Evolutionary conservation across 92 coral and sea anemone species (phyloP).

Genomic region (Bergia puertoricense): DNA sequence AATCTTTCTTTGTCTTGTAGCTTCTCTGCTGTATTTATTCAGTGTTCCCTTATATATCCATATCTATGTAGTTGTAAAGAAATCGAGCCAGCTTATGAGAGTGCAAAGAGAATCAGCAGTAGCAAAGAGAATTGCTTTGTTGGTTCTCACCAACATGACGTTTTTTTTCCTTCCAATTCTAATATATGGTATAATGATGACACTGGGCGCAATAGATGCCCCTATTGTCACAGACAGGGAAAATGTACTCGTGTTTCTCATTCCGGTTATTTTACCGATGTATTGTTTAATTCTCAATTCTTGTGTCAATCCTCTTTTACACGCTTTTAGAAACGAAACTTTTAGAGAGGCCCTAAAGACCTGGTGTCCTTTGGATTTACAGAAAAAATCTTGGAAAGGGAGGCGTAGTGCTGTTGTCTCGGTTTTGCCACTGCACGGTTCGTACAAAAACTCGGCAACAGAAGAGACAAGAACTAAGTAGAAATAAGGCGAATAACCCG

Average conservation of each 20-base stretch:
- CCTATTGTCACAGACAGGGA: neutral
- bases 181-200: constrained; percentile 16
- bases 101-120: constrained; percentile 22
- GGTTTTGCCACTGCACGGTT: neutral
- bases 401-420: neutral
- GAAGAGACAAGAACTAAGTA: neutral
- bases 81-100: constrained; percentile 11
- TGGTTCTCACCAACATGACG: constrained; percentile 31
- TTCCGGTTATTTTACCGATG: constrained; percentile 33
- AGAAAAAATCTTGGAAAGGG: neutral
- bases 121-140: constrained; percentile 18
- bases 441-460: neutral
- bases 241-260: neutral
- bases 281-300: constrained; percentile 18
- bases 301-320: constrained; percentile 28
- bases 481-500: neutral
- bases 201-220: neutral
- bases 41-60: constrained; percentile 20
- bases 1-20: constrained; percentile 2
- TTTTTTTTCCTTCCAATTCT: constrained; percentile 13
- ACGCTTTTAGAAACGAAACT: constrained; percentile 28
- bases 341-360: constrained; percentile 27
- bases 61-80: constrained; percentile 28
- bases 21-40: constrained; percentile 10
- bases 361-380: neutral